Conservation (phyloP, 2,888 invertebrate genomes). For the Plagodis dolabraria region DNA sequence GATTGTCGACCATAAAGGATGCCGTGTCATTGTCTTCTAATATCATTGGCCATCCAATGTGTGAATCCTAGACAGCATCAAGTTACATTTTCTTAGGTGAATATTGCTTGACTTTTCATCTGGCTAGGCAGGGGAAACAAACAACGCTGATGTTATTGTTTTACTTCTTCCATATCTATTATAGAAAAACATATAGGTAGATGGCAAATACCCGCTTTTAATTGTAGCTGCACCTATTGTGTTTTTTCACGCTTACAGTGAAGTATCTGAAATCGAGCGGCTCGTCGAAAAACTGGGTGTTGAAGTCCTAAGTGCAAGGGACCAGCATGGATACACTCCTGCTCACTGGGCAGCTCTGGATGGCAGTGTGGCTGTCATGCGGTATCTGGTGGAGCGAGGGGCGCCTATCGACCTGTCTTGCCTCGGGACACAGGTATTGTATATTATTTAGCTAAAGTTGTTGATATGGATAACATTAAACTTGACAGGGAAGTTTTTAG, state of each 20-base stretch:
- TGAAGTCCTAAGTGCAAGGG: constrained; percentile 91
- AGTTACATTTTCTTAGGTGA: too few relatives aligned
- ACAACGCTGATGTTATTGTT: too few relatives aligned
- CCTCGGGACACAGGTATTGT: constrained; percentile 89
- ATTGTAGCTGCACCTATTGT: constrained; percentile 36
- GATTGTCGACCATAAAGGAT: too few relatives aligned
- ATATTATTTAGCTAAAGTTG: too few relatives aligned
- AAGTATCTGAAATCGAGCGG: constrained; percentile 93
- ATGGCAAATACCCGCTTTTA: background rate
- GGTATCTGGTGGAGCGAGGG: constrained; percentile 92
- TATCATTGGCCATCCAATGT: too few relatives aligned
- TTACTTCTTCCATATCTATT: too few relatives aligned
- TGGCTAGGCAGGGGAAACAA: too few relatives aligned
- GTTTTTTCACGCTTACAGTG: constrained; percentile 72
- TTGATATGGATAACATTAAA: too few relatives aligned
- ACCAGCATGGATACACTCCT: constrained; percentile 96
- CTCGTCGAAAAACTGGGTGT: constrained; percentile 92
- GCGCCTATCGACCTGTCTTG: constrained; percentile 95
- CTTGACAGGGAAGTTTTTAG: too few relatives aligned
- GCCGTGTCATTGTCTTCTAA: too few relatives aligned
- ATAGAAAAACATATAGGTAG: background rate
- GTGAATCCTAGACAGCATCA: too few relatives aligned
- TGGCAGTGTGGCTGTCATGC: constrained; percentile 95
- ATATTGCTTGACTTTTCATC: too few relatives aligned
- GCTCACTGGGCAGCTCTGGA: constrained; percentile 97